phyloP scores from a whole-genome alignment of 1,140 invertebrate species.

The Anastatus disparis region DNA sequence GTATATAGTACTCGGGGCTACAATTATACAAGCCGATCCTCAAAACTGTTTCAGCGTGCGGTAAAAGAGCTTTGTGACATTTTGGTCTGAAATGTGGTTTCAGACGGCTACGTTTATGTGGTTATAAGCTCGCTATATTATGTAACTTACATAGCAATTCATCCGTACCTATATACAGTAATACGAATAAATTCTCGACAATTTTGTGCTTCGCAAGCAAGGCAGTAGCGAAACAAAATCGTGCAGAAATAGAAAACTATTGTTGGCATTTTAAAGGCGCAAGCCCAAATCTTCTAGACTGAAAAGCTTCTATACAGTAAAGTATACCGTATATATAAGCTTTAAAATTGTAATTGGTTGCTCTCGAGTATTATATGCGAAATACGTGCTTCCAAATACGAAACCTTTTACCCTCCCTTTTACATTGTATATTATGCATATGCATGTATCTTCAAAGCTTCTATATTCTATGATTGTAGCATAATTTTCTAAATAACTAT shows the following conservation, averaged over 20 bases:
- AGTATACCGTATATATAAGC: too few relatives aligned
- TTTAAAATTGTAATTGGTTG: constrained; percentile 53
- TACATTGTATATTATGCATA: too few relatives aligned
- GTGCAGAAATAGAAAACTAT: too few relatives aligned
- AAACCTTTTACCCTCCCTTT: too few relatives aligned
- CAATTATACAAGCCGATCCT: neutral
- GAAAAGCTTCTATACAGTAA: too few relatives aligned
- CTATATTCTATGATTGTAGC: too few relatives aligned
- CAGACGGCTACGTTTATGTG: neutral
- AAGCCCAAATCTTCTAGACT: constrained; percentile 41
- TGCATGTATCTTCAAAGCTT: too few relatives aligned
- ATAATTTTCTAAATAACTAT: too few relatives aligned
- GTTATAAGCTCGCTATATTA: too few relatives aligned
- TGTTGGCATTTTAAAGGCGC: constrained; percentile 9
- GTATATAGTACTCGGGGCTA: too few relatives aligned
- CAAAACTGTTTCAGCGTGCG: neutral
- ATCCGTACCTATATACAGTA: too few relatives aligned
- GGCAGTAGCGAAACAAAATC: neutral
- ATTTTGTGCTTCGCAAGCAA: neutral
- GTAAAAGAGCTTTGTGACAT: neutral
- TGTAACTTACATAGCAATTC: neutral
- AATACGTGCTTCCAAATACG: neutral
- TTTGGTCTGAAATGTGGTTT: neutral
- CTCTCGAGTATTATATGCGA: constrained; percentile 24
- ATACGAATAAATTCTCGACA: too few relatives aligned